Percentiles rank a stretch among this genome's conserved stretches.
phyloP scores from a whole-genome alignment of 2,113 vertebrate genomes.

The Muscicapa adusta region DNA sequence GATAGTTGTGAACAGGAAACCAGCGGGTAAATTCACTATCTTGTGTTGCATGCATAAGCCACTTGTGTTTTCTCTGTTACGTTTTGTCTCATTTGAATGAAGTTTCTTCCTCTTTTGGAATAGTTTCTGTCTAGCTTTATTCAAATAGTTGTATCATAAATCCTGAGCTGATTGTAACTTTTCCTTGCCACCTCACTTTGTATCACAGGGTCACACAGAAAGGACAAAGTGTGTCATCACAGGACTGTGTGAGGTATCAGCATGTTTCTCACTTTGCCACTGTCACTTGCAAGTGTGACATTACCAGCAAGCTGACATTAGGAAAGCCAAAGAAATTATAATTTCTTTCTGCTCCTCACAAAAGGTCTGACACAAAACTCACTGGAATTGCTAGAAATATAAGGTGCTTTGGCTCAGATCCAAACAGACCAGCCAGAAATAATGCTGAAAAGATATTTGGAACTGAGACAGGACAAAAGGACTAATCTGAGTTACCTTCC shows the following conservation, averaged over 20 bases:
- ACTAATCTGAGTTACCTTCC: slow-evolving; percentile 17
- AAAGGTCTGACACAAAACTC: not conserved
- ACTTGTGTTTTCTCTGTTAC: not conserved
- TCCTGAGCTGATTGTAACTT: not conserved
- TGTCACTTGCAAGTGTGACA: not conserved
- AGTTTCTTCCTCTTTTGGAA: slow-evolving; percentile 40
- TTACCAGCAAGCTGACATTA: not conserved
- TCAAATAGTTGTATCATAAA: not conserved
- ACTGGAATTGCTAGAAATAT: not conserved
- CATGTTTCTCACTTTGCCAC: not conserved
- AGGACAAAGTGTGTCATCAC: not conserved
- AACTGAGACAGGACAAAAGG: slow-evolving; percentile 6
- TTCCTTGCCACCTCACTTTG: not conserved
- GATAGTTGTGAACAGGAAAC: slow-evolving; percentile 7
- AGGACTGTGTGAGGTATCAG: not conserved
- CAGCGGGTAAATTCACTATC: not conserved
- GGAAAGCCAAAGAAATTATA: not conserved
- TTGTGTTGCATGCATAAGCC: not conserved
- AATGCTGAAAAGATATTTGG: not conserved
- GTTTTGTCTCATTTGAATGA: slow-evolving; percentile 17
- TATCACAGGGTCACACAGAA: not conserved
- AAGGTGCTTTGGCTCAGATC: not conserved
- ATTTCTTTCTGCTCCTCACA: not conserved
- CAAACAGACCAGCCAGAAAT: not conserved
- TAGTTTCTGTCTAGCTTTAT: not conserved